These are phyloP conservation scores for Cheilosia pagana DNA, from an alignment of 2,888 invertebrate genomes.

Conservation along the genomic window DNA sequence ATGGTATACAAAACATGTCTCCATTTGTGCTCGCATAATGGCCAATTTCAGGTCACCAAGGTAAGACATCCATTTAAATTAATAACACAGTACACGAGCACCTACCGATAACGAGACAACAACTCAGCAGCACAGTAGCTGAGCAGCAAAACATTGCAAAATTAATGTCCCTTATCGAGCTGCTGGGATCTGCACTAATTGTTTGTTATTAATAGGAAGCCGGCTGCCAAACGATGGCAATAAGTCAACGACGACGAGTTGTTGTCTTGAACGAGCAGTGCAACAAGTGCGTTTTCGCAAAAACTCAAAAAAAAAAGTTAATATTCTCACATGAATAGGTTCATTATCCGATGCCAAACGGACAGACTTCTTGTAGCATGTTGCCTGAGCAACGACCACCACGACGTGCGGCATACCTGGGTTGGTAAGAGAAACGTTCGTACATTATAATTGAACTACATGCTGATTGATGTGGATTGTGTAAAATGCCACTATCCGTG, in stretches of 20 bases:
- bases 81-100: constrained; percentile 40
- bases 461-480: constrained; percentile 46
- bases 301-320: constrained; percentile 21
- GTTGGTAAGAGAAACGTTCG: constrained; percentile 10
- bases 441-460: constrained; percentile 45
- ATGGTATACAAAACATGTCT: neutral
- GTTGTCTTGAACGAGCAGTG: neutral
- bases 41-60: constrained; percentile 53
- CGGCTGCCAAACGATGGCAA: constrained; percentile 28
- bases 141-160: constrained; percentile 35
- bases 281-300: neutral
- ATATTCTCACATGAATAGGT: constrained; percentile 41
- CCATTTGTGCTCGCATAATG: constrained; percentile 13
- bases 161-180: constrained; percentile 45
- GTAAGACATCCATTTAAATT: constrained; percentile 50
- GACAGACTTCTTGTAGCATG: constrained; percentile 14
- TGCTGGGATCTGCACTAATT: constrained; percentile 44
- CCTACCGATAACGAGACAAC: constrained; percentile 32
- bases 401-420: neutral
- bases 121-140: constrained; percentile 21
- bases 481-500: constrained; percentile 49
- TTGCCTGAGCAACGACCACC: constrained; percentile 1
- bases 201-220: constrained; percentile 48
- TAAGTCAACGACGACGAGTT: constrained; percentile 27
- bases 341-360: constrained; percentile 20